Evolutionary conservation across 37 sponge, comb jelly and placozoan genomes (phyloP).

Genomic region (Chondrilla cf. caribensis): DNA sequence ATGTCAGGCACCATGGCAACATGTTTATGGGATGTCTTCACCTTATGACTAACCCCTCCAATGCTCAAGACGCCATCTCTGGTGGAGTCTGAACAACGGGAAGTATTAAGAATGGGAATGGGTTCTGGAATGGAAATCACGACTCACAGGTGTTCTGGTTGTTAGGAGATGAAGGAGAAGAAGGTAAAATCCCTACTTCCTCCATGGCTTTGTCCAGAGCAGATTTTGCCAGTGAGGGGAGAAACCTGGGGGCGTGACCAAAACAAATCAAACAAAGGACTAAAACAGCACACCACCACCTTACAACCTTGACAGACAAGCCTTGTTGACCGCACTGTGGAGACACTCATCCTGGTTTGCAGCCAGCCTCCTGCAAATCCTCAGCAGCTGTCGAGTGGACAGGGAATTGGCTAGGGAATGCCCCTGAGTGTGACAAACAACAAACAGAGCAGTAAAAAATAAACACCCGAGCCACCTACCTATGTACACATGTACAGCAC

Average conservation of each 20-base stretch:
- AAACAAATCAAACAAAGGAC: not conserved
- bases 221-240: conserved; percentile 66
- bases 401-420: conserved; percentile 63
- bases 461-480: not conserved
- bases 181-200: conserved; percentile 39
- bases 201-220: conserved; percentile 50
- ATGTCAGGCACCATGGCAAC: conserved; percentile 76
- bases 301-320: conserved; percentile 57
- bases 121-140: not conserved
- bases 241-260: conserved; percentile 56
- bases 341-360: conserved; percentile 30
- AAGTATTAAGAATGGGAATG: too few relatives aligned
- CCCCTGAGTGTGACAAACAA: conserved; percentile 28
- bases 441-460: not conserved
- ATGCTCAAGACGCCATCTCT: conserved; percentile 41
- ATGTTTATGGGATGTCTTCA: conserved; percentile 23
- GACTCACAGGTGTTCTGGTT: conserved; percentile 12
- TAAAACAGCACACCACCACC: not conserved
- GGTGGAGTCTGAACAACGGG: conserved; percentile 21
- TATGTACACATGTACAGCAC: not conserved
- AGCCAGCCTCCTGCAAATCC: conserved; percentile 54
- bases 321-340: conserved; percentile 51
- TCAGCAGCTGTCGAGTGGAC: conserved; percentile 78
- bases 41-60: conserved; percentile 32
- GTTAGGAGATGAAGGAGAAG: not conserved